Evolutionary conservation across 2,797 vertebrate genomes (phyloP).

Genomic region (Macroramphosus scolopax): DNA sequence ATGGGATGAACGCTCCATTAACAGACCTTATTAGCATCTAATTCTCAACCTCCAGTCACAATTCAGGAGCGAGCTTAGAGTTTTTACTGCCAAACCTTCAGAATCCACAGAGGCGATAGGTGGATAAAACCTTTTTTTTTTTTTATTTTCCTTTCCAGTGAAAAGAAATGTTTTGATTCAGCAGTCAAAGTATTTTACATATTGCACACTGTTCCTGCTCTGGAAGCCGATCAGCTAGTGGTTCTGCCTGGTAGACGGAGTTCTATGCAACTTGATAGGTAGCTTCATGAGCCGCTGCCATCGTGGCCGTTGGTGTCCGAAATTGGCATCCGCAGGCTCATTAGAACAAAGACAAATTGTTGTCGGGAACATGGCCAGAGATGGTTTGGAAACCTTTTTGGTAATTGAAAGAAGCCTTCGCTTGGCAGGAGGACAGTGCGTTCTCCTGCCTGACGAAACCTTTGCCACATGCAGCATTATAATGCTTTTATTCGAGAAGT

Average conservation of each 20-base stretch:
- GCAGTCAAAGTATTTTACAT: neutral
- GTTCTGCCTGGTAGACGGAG: conserved; percentile 11
- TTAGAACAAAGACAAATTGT: conserved; percentile 17
- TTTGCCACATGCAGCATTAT: conserved; percentile 1
- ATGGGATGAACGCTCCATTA: conserved; percentile 25
- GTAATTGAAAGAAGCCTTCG: conserved; percentile 10
- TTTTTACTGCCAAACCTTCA: conserved; percentile 5
- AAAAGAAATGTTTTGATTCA: conserved; percentile 7
- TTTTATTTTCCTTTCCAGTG: neutral
- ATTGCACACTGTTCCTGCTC: neutral
- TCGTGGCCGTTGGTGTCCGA: conserved; percentile 5
- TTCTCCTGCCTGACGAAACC: conserved; percentile 1
- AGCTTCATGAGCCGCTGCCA: conserved; percentile 18
- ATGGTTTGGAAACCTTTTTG: conserved; percentile 18
- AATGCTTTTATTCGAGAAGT: conserved; percentile 1
- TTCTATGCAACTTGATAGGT: conserved; percentile 4
- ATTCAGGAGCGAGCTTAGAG: neutral
- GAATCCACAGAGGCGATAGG: neutral
- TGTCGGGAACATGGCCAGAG: conserved; percentile 13
- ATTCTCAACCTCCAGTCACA: conserved; percentile 5
- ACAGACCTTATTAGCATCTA: conserved; percentile 12
- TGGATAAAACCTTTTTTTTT: conserved; percentile 10
- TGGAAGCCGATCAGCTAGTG: conserved; percentile 3
- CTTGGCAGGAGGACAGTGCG: neutral
- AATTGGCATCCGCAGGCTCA: conserved; percentile 6